Conservation (phyloP, 2,113 vertebrate genomes). For the Gymnogyps californianus region DNA sequence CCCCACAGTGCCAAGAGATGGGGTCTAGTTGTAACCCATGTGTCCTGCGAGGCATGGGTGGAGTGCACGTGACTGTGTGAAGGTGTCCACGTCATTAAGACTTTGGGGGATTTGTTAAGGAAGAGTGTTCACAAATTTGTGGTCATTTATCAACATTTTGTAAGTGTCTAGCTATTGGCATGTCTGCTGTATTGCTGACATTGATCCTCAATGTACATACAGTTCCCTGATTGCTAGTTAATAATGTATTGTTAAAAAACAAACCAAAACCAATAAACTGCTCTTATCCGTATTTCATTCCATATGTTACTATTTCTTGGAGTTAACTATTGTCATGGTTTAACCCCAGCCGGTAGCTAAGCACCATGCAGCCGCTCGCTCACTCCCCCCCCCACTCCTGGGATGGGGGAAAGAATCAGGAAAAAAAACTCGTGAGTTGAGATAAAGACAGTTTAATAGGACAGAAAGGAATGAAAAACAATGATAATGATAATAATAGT, state of each 20-base stretch:
- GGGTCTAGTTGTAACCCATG: background rate
- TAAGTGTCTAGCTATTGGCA: background rate
- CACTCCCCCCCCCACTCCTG: too few relatives aligned
- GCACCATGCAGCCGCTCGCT: too few relatives aligned
- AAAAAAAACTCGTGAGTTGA: too few relatives aligned
- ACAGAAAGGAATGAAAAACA: too few relatives aligned
- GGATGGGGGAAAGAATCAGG: too few relatives aligned
- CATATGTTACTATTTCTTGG: background rate
- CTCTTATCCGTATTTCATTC: background rate
- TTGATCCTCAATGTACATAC: background rate
- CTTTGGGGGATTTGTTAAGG: background rate
- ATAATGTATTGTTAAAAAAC: background rate
- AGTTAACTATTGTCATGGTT: background rate
- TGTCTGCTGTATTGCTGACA: background rate
- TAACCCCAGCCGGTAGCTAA: too few relatives aligned
- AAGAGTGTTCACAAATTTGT: background rate
- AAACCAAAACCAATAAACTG: background rate
- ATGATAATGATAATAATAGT: too few relatives aligned
- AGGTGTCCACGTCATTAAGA: background rate
- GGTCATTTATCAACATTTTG: background rate
- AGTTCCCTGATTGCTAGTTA: background rate
- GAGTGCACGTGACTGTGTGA: background rate
- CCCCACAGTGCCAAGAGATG: background rate
- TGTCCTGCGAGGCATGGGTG: background rate
- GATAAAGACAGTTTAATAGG: too few relatives aligned